A percentile compares a stretch with the other conserved stretches of the same genome.
These are phyloP conservation scores for Oryzias celebensis DNA, from an alignment of 2,113 vertebrate genomes.

Conservation along the genomic window DNA sequence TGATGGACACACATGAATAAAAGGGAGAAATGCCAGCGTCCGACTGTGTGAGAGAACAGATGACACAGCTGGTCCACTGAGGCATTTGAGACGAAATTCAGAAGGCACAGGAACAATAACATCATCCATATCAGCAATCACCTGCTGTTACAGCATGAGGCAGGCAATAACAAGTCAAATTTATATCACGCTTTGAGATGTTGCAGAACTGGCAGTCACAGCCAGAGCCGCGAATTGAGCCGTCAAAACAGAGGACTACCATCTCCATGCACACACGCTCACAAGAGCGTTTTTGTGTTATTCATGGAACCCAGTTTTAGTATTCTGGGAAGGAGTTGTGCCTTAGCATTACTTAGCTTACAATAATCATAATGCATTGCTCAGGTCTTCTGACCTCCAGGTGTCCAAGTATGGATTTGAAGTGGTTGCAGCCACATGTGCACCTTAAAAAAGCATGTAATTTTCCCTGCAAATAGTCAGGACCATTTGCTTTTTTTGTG, in stretches of 20 bases:
- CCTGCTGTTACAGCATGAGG: slow-evolving; percentile 16
- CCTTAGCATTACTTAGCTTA: slow-evolving; percentile 36
- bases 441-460: slow-evolving; percentile 10
- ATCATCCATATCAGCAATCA: slow-evolving; percentile 17
- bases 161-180: slow-evolving; percentile 22
- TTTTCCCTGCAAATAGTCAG: too few species aligned
- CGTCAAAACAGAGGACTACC: slow-evolving; percentile 34
- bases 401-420: slow-evolving; percentile 29
- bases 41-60: slow-evolving; percentile 6
- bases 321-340: slow-evolving; percentile 49
- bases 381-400: slow-evolving; percentile 46
- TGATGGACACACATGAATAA: background rate
- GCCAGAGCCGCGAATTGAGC: slow-evolving; percentile 26
- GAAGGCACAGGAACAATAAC: slow-evolving; percentile 40
- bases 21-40: background rate
- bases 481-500: too few species aligned
- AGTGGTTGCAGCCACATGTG: slow-evolving; percentile 17
- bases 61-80: slow-evolving; percentile 11
- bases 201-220: slow-evolving; percentile 21
- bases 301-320: slow-evolving; percentile 46
- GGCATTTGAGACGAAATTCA: slow-evolving; percentile 17
- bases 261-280: slow-evolving; percentile 23
- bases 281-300: slow-evolving; percentile 39
- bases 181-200: slow-evolving; percentile 19
- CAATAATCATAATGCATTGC: slow-evolving; percentile 29